Evolutionary conservation across 2,113 vertebrate genomes (phyloP).

Genomic region (Cyanoramphus novaezelandiae): DNA sequence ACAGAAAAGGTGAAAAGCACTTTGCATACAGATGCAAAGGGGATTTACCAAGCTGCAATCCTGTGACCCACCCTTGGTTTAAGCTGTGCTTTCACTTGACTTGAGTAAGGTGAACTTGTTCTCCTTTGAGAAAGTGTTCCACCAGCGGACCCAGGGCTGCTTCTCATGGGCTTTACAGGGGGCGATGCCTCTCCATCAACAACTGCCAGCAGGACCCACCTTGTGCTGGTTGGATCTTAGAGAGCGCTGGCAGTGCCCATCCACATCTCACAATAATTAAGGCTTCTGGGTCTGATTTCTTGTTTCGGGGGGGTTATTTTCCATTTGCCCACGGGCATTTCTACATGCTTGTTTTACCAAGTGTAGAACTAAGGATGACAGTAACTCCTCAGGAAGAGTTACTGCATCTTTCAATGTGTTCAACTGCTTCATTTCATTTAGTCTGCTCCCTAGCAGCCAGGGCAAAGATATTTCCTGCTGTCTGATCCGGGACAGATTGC

Average conservation of each 20-base stretch:
- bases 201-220: background rate
- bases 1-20: background rate
- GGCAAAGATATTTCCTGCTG: background rate
- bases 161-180: background rate
- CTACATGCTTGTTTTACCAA: background rate
- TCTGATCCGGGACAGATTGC: background rate
- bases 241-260: background rate
- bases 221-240: background rate
- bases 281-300: background rate
- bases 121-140: background rate
- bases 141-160: background rate
- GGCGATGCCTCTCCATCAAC: background rate
- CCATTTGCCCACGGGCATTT: background rate
- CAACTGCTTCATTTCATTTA: background rate
- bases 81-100: background rate
- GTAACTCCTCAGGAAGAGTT: background rate
- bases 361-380: background rate
- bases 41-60: background rate
- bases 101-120: background rate
- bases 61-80: background rate
- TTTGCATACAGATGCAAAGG: accelerated
- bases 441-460: background rate
- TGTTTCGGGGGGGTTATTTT: background rate
- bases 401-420: accelerated
- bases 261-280: background rate